Evolutionary conservation across 2,888 invertebrate species (phyloP).

Genomic region (Lysandra bellargus): DNA sequence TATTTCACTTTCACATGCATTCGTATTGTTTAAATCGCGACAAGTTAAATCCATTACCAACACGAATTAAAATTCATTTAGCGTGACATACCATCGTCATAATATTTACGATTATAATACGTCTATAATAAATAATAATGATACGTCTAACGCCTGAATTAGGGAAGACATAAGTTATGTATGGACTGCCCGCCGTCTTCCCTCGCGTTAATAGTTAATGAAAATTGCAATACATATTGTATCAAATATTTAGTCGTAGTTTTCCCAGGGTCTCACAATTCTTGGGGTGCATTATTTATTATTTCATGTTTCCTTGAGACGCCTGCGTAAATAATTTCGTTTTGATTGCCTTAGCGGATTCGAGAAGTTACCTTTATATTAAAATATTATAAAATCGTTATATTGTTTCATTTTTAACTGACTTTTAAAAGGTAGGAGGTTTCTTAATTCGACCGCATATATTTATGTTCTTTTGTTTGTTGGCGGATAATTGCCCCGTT

Average conservation of each 20-base stretch:
- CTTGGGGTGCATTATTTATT: slow-evolving; percentile 73
- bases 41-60: not conserved
- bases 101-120: slow-evolving; percentile 31
- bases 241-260: slow-evolving; percentile 73
- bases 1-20: not conserved
- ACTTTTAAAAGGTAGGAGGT: too few species aligned
- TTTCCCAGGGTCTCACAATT: slow-evolving; percentile 49
- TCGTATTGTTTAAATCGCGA: not conserved
- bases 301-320: slow-evolving; percentile 70
- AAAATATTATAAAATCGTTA: not conserved
- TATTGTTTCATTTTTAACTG: not conserved
- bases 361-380: not conserved
- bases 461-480: too few species aligned
- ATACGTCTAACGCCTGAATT: slow-evolving; percentile 52
- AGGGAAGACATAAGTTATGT: slow-evolving; percentile 65
- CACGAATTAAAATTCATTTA: not conserved
- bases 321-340: slow-evolving; percentile 63
- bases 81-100: not conserved
- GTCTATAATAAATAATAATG: slow-evolving; percentile 15
- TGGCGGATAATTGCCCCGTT: too few species aligned
- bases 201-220: slow-evolving; percentile 73
- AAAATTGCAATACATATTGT: slow-evolving; percentile 78
- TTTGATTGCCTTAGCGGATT: slow-evolving; percentile 53
- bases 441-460: too few species aligned
- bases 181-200: slow-evolving; percentile 53